Base-by-base conservation (phyloP, 2,113 vertebrate genomes). In the Elachura formosa region DNA sequence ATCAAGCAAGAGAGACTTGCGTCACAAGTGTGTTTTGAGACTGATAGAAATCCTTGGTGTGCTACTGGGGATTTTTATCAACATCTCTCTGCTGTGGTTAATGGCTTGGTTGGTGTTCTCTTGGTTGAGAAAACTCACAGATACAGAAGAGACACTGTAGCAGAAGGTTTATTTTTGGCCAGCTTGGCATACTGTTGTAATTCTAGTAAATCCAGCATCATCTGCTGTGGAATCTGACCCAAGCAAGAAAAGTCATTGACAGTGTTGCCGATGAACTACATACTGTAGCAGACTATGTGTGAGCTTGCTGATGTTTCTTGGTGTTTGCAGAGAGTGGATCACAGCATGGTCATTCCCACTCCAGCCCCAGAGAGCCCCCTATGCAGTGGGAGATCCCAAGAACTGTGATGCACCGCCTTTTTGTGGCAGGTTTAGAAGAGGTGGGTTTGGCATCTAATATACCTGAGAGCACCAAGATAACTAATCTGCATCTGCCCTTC, bases 391-490 rank as follows among this genome's bases (percentile, higher is more conserved):
- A 76, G 12, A 76, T 55, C 11, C 18, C 40, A 54, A 6, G 38
- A 54, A 52, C 61, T 29, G 31, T 29, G 22, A n/a, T 11, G 9
- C 33, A 29, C 9, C 15, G n/a, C 9, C 11, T 68, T 59, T 90
- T 36, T 28, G 12, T 5, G 1, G n/a, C 40, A 48, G 28, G 6
- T 40, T 76, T 49, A 54, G 69, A 55, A 64, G 45, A 67, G 20
- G 3, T 4, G 12, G 40, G 7, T 43, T 68, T 74, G 45, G 11
- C 45, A 49, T 59, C 31, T 64, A 12, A 23, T 28, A n/a, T 8
- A 45, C 11, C 13, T 5, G 1, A 75, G 20, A 8, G 3, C 38
- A 31, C 7, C 0, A 0, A 58, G 14, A 14, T 33, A 52, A 26
- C 20, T n/a, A 8, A 52, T 34, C 13, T 40, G 5, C 29, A 2